Evolutionary conservation across 2,888 invertebrate species (phyloP).

Genomic region (Lasioglossum leucozonium): DNA sequence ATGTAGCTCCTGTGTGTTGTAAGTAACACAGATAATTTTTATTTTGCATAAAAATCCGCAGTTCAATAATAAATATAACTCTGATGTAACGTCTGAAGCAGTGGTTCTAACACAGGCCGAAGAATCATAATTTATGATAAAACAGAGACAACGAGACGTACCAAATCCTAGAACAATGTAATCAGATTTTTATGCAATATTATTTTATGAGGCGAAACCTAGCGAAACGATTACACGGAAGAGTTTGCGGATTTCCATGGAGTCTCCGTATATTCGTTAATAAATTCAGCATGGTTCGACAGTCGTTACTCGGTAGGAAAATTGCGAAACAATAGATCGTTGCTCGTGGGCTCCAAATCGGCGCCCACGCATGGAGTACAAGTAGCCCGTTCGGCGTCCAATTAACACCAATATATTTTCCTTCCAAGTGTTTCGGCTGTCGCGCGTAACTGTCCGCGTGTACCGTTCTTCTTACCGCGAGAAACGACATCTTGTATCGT

Average conservation of each 20-base stretch:
- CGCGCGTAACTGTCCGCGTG: constrained; percentile 22
- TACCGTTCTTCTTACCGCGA: constrained; percentile 30
- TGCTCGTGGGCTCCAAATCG: neutral
- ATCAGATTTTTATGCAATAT: neutral
- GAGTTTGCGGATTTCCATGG: neutral
- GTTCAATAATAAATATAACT: too few species aligned
- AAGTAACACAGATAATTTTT: too few species aligned
- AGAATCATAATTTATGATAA: neutral
- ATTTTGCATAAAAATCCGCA: too few species aligned
- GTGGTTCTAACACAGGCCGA: neutral
- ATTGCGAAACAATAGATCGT: constrained; percentile 18
- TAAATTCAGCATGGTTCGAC: neutral
- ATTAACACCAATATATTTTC: constrained; percentile 45
- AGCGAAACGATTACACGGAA: neutral
- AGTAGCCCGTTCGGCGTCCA: constrained; percentile 14
- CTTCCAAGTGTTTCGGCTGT: constrained; percentile 27
- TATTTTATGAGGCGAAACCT: neutral
- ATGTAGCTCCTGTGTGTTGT: too few species aligned
- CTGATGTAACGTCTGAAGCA: too few species aligned
- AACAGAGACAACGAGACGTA: neutral
- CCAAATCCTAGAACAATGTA: neutral
- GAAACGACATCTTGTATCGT: constrained; percentile 30
- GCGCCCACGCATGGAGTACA: neutral
- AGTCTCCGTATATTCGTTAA: neutral
- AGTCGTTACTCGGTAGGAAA: neutral